phyloP scores from a whole-genome alignment of 1,140 invertebrate genomes.

The Nasonia giraulti region DNA sequence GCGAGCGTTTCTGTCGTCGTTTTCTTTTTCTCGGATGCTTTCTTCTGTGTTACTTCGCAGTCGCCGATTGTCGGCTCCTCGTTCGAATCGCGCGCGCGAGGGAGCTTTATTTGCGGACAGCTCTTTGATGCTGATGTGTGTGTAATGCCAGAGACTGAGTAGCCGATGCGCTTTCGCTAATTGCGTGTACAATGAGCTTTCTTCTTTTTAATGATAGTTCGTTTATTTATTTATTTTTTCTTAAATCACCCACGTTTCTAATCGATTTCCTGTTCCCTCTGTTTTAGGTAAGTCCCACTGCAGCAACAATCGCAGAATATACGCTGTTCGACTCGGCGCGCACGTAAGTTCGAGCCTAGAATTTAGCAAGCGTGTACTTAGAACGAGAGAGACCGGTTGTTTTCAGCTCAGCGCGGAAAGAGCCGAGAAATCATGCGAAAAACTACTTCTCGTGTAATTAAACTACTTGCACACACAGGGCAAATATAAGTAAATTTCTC shows the following conservation, averaged over 20 bases:
- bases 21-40: background rate
- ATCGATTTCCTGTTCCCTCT: background rate
- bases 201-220: too few relatives aligned
- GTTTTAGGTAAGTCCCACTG: background rate
- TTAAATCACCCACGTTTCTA: background rate
- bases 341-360: background rate
- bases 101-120: background rate
- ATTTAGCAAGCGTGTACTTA: background rate
- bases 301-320: too few relatives aligned
- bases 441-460: background rate
- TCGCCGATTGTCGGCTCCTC: background rate
- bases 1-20: background rate
- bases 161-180: background rate
- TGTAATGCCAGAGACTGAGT: background rate
- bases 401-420: background rate
- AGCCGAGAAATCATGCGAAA: background rate
- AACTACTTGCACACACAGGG: background rate
- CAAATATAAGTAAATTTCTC: background rate
- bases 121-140: background rate
- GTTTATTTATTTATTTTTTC: too few relatives aligned
- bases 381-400: background rate
- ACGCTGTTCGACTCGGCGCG: too few relatives aligned
- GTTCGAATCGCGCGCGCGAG: background rate
- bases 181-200: background rate
- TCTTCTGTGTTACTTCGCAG: background rate